phyloP scores from a whole-genome alignment of 2,113 vertebrate genomes.

The Laticauda colubrina region DNA sequence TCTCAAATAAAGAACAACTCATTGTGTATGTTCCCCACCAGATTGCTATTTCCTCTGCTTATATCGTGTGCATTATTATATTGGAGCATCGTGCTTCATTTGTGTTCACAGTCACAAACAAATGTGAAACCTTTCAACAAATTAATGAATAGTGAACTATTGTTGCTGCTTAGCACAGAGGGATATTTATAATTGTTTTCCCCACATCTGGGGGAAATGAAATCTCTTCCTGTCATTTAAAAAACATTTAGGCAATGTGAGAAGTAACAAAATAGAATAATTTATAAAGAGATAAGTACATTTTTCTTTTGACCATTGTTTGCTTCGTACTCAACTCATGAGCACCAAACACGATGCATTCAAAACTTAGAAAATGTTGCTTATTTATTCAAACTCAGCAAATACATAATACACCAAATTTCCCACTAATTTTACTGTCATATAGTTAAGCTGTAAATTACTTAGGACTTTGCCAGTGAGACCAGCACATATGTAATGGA shows the following conservation, averaged over 20 bases:
- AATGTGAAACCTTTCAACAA: background rate
- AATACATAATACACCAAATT: background rate
- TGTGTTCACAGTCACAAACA: slow-evolving; percentile 13
- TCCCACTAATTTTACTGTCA: background rate
- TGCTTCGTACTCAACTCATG: background rate
- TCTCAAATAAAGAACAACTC: slow-evolving; percentile 42
- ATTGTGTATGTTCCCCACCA: slow-evolving; percentile 17
- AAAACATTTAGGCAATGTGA: background rate
- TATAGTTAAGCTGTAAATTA: background rate
- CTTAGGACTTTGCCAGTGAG: background rate
- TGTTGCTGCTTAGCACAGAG: slow-evolving; percentile 19
- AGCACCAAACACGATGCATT: background rate
- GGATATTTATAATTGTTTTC: slow-evolving; percentile 6
- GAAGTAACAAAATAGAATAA: background rate
- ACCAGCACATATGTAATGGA: background rate
- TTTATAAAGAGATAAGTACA: background rate
- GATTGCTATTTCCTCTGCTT: slow-evolving; percentile 13
- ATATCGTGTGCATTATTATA: slow-evolving; percentile 21
- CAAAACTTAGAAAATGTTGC: background rate
- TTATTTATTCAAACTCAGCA: background rate
- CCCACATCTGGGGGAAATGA: background rate
- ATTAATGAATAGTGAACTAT: background rate
- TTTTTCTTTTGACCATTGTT: background rate
- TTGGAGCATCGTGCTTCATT: slow-evolving; percentile 17
- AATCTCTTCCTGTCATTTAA: background rate